phyloP scores from a whole-genome alignment of 2,888 invertebrate genomes.

The Hecatera dysodea region DNA sequence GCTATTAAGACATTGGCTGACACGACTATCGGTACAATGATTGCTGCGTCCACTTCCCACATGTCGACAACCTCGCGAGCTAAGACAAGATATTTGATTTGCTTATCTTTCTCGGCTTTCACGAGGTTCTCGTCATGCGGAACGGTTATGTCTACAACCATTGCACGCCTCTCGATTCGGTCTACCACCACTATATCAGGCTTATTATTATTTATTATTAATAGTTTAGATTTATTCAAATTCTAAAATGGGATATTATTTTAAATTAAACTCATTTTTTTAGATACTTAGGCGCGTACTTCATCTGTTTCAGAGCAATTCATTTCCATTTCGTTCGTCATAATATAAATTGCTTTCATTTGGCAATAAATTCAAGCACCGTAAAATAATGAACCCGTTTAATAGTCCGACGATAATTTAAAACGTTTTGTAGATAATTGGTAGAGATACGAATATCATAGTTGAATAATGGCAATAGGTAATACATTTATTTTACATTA shows the following conservation, averaged over 20 bases:
- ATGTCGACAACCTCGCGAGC: too few species aligned
- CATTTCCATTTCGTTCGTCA: slow-evolving; percentile 17
- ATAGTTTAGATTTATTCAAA: neutral
- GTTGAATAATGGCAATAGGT: slow-evolving; percentile 2
- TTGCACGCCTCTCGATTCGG: too few species aligned
- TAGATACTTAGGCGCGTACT: too few species aligned
- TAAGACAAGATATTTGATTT: too few species aligned
- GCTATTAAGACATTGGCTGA: too few species aligned
- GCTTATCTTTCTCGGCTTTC: too few species aligned
- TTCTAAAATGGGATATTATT: neutral
- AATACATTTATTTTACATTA: neutral
- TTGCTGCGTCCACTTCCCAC: too few species aligned
- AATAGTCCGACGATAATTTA: neutral
- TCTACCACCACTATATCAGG: too few species aligned
- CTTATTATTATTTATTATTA: too few species aligned
- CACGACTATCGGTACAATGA: too few species aligned
- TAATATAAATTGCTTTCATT: slow-evolving; percentile 3
- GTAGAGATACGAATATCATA: neutral
- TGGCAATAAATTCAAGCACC: neutral
- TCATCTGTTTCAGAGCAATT: neutral
- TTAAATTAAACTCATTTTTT: neutral
- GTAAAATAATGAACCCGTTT: neutral
- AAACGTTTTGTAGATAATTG: slow-evolving; percentile 23
- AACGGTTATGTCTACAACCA: too few species aligned
- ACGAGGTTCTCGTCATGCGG: too few species aligned